phyloP scores from a whole-genome alignment of 2,797 vertebrate species.

The Novumbra hubbsi region DNA sequence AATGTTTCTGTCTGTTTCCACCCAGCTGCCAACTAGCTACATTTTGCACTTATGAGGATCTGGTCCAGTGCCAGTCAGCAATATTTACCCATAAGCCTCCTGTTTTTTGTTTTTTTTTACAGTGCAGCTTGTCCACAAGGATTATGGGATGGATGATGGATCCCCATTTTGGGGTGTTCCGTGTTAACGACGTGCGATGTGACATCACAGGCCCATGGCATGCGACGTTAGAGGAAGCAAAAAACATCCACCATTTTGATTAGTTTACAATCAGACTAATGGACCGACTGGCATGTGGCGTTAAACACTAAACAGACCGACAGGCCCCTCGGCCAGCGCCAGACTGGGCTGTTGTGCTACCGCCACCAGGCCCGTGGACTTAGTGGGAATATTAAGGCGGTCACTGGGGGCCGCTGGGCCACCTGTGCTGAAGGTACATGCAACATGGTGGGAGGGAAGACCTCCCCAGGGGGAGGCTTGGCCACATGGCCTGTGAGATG shows the following conservation, averaged over 20 bases:
- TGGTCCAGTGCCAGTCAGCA: constrained; percentile 84
- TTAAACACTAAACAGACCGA: constrained; percentile 26
- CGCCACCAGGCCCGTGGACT: constrained; percentile 34
- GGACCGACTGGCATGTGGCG: constrained; percentile 36
- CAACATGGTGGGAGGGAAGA: constrained; percentile 67
- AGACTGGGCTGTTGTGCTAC: constrained; percentile 12
- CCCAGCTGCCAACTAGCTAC: constrained; percentile 79
- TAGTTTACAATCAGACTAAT: constrained; percentile 46
- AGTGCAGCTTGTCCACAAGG: constrained; percentile 80
- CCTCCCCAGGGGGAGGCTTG: constrained; percentile 57
- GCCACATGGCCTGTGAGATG: constrained; percentile 67
- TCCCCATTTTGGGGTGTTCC: constrained; percentile 62
- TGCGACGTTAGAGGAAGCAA: neutral
- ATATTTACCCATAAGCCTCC: constrained; percentile 65
- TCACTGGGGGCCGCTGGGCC: constrained; percentile 55
- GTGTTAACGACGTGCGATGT: constrained; percentile 10
- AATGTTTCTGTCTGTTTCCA: constrained; percentile 90
- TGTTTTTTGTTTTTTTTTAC: constrained; percentile 17
- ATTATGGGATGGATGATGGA: constrained; percentile 62
- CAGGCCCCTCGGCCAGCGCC: constrained; percentile 33
- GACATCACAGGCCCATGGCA: constrained; percentile 14
- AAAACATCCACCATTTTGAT: constrained; percentile 9
- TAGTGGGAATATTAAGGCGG: constrained; percentile 43
- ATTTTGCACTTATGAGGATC: constrained; percentile 81
- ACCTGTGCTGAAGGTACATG: constrained; percentile 76